A percentile compares a stretch with the other conserved stretches of the same genome.
These are phyloP conservation scores for Melipona beecheii DNA, from an alignment of 2,888 invertebrate genomes.

Conservation along the genomic window DNA sequence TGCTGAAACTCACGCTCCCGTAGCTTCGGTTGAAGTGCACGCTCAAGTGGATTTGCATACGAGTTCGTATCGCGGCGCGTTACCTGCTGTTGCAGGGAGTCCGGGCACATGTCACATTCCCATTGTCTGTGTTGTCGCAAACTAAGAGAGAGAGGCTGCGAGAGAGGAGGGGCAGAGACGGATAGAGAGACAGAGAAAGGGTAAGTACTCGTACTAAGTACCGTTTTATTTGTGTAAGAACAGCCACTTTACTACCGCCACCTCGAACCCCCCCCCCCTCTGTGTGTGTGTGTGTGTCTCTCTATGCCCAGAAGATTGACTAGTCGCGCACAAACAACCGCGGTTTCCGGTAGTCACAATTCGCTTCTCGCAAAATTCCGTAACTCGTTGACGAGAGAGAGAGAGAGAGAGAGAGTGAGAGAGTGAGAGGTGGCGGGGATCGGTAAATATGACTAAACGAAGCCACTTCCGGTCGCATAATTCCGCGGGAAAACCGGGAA, in stretches of 20 bases:
- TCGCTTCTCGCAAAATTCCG: constrained; percentile 55
- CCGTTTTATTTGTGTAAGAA: constrained; percentile 84
- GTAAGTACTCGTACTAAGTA: constrained; percentile 82
- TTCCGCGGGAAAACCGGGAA: constrained; percentile 48
- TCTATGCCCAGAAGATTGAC: constrained; percentile 58
- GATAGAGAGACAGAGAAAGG: constrained; percentile 16
- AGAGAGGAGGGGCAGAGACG: constrained; percentile 31
- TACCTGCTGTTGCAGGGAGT: constrained; percentile 71
- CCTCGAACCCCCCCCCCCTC: constrained; percentile 1
- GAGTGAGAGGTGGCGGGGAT: constrained; percentile 30
- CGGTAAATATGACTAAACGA: constrained; percentile 60
- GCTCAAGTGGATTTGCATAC: constrained; percentile 80
- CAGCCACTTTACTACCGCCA: constrained; percentile 78
- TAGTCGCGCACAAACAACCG: constrained; percentile 56
- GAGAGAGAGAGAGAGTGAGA: not conserved
- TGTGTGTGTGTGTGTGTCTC: no score
- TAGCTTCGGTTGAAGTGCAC: constrained; percentile 70
- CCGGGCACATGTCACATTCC: constrained; percentile 82
- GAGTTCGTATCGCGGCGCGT: constrained; percentile 76
- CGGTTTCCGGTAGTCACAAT: constrained; percentile 56
- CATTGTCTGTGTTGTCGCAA: constrained; percentile 82
- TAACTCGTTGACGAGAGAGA: constrained; percentile 41
- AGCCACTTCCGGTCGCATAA: constrained; percentile 68
- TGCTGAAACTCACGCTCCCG: constrained; percentile 71
- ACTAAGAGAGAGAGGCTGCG: constrained; percentile 54